phyloP scores from a whole-genome alignment of 2,888 invertebrate genomes.

The Saturnia japonica region DNA sequence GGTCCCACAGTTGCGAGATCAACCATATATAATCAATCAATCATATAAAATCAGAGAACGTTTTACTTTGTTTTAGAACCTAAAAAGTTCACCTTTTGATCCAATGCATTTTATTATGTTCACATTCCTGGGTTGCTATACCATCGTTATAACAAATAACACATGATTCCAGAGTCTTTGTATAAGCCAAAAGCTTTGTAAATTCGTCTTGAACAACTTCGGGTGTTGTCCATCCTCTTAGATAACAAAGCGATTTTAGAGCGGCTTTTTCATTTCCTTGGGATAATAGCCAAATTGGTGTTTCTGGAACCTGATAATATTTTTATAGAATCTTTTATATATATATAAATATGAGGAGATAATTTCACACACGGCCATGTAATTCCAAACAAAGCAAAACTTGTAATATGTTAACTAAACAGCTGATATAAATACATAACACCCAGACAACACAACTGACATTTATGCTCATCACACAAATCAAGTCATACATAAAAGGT shows the following conservation, averaged over 20 bases:
- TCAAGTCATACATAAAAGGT: too few relatives aligned
- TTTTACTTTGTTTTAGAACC: background rate
- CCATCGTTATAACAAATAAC: constrained; percentile 54
- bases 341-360: too few relatives aligned
- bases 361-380: too few relatives aligned
- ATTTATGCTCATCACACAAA: too few relatives aligned
- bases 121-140: constrained; percentile 41
- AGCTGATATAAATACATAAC: too few relatives aligned
- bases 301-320: constrained; percentile 75
- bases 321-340: background rate
- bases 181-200: constrained; percentile 50
- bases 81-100: constrained; percentile 51
- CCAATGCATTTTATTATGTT: constrained; percentile 59
- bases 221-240: constrained; percentile 78
- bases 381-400: too few relatives aligned
- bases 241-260: constrained; percentile 74
- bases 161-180: background rate
- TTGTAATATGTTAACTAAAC: too few relatives aligned
- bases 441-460: too few relatives aligned
- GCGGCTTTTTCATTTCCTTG: constrained; percentile 77
- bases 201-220: constrained; percentile 74
- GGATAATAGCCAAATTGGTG: constrained; percentile 80
- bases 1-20: too few relatives aligned
- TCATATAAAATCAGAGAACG: background rate
- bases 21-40: too few relatives aligned